Conservation (phyloP, 2,797 vertebrate genomes). For the Myotis findleyi region DNA sequence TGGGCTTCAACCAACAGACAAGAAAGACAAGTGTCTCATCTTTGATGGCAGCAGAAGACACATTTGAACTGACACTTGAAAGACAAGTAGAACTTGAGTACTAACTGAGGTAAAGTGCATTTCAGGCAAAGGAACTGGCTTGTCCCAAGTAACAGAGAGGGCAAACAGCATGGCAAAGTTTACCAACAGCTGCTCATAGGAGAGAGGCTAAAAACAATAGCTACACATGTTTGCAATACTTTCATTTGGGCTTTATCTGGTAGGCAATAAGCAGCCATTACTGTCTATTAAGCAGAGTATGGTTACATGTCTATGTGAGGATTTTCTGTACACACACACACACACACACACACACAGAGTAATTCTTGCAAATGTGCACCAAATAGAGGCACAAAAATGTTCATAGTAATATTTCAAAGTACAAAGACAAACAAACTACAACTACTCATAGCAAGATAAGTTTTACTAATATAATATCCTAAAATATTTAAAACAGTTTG, state of each 20-base stretch:
- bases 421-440: neutral
- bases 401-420: neutral
- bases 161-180: neutral
- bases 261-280: neutral
- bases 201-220: too few species aligned
- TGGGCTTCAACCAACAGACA: neutral
- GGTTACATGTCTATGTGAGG: neutral
- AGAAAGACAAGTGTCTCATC: neutral
- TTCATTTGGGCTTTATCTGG: neutral
- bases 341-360: fast-evolving
- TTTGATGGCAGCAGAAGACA: neutral
- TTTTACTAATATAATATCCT: neutral
- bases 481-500: slow-evolving; percentile 1
- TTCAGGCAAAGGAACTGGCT: neutral
- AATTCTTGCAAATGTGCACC: neutral
- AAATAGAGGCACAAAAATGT: neutral
- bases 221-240: neutral
- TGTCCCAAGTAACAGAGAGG: neutral
- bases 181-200: fast-evolving
- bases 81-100: neutral
- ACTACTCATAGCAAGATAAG: neutral
- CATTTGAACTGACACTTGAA: neutral
- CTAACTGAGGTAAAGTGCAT: neutral
- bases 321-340: neutral
- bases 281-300: neutral